Base-by-base conservation (phyloP, 2,888 invertebrate species). In the Caenorhabditis macrosperma region DNA sequence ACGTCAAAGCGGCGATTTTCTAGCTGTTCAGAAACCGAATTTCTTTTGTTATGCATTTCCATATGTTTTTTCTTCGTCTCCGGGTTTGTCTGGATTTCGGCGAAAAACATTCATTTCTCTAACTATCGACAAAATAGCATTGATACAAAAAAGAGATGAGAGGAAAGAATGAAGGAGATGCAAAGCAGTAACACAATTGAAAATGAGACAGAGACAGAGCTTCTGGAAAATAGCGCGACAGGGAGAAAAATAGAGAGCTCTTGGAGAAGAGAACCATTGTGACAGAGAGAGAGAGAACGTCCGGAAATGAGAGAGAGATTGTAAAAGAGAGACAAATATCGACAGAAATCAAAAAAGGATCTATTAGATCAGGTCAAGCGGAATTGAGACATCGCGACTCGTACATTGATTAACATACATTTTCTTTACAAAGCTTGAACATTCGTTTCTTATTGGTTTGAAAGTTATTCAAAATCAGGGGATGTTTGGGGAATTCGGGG, bases 101-200 rank as follows among this genome's bases (percentile, higher is more conserved):
- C 0, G 12, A 28, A 76, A 66, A 55, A 60, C 41, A 48, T 76
- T 60, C 28, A 60, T 75, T 75, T 60, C 9, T 33, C 64, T 57
- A 41, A 59, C 50, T 44, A 44, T 74, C 28, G 20, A 57, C 22
- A 44, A 59, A 59, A 41, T 41, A 63, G 61, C 50, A 63, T 15
- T 63, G 22, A 46, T 48, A 26, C 26, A 46, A 10, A 48, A 46
- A 30, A n/a, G n/a, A n/a, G n/a, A n/a, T n/a, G 7, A 50, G 20
- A 22, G 24, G 46, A 20, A 9, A 48, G 24, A 28, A 48, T 7
- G 61, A 20, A 50, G 33, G 28, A 28, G 20, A 48, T 5, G 35
- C 22, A 17, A 35, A 48, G 26, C 35, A 17, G 17, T 44, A 30
- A 33, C 20, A 28, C 12, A 55, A 55, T 55, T 55, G 15, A 17